Percentiles rank a stretch among this genome's conserved stretches.
These are phyloP conservation scores for Tympanuchus pallidicinctus DNA, from an alignment of 2,113 vertebrate species.

Conservation along the genomic window DNA sequence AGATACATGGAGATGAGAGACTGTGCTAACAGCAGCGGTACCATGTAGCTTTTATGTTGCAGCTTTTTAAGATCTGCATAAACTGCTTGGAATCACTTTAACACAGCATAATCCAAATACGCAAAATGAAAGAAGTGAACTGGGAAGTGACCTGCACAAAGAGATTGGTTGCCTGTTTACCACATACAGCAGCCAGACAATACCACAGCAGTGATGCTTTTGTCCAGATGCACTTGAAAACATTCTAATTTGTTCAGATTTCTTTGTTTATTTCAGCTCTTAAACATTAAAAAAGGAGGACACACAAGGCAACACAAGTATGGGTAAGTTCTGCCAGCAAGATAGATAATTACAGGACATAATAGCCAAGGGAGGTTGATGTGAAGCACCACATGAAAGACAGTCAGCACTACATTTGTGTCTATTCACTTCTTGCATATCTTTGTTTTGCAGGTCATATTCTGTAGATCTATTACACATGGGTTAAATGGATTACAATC, in stretches of 20 bases:
- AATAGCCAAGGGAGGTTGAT: not conserved
- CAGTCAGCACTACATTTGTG: not conserved
- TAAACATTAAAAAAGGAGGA: not conserved
- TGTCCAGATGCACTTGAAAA: not conserved
- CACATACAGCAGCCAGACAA: not conserved
- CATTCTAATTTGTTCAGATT: not conserved
- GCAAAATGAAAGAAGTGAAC: not conserved
- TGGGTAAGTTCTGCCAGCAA: not conserved
- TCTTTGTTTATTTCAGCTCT: not conserved
- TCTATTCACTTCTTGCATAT: not conserved
- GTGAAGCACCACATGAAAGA: not conserved
- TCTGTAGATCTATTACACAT: not conserved
- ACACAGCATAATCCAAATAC: not conserved
- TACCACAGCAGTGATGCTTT: accelerated
- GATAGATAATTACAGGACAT: not conserved
- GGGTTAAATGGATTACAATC: not conserved
- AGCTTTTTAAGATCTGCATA: not conserved
- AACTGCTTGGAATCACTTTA: not conserved
- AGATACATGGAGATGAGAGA: not conserved
- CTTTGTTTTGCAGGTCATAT: not conserved
- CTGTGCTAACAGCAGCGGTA: not conserved
- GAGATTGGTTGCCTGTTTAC: not conserved
- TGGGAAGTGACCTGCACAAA: not conserved
- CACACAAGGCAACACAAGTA: not conserved
- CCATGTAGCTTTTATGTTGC: not conserved